These are phyloP conservation scores for Coccyzus lansbergi DNA, from an alignment of 2,797 vertebrate species.

Conservation along the genomic window DNA sequence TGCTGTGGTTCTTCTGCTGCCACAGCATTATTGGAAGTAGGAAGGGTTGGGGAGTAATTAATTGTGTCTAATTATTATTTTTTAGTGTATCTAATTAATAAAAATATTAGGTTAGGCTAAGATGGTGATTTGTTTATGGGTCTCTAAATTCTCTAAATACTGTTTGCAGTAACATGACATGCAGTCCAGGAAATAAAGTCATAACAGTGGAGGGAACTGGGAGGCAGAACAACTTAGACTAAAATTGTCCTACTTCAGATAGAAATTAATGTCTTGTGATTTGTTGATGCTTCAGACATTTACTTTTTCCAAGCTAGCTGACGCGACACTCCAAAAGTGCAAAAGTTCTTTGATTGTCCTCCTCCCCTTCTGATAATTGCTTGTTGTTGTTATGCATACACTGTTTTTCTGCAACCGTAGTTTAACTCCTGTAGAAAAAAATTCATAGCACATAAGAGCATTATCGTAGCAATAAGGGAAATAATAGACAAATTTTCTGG, in stretches of 20 bases:
- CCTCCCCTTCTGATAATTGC: neutral
- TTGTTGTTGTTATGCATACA: neutral
- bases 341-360: neutral
- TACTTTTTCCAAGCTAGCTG: neutral
- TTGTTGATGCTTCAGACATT: neutral
- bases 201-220: neutral
- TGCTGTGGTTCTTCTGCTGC: neutral
- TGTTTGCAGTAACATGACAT: neutral
- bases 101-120: neutral
- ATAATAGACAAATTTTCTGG: constrained; percentile 24
- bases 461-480: neutral
- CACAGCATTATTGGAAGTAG: neutral
- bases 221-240: neutral
- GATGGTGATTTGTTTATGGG: neutral
- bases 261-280: neutral
- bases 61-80: neutral
- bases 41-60: neutral
- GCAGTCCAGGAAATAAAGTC: neutral
- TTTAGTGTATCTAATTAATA: neutral
- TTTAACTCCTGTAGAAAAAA: constrained; percentile 6
- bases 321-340: neutral
- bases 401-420: neutral
- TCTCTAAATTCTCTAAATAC: neutral
- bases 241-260: neutral
- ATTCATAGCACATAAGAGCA: neutral